Conservation (phyloP, 2,113 vertebrate species). For the Arothron firmamentum region DNA sequence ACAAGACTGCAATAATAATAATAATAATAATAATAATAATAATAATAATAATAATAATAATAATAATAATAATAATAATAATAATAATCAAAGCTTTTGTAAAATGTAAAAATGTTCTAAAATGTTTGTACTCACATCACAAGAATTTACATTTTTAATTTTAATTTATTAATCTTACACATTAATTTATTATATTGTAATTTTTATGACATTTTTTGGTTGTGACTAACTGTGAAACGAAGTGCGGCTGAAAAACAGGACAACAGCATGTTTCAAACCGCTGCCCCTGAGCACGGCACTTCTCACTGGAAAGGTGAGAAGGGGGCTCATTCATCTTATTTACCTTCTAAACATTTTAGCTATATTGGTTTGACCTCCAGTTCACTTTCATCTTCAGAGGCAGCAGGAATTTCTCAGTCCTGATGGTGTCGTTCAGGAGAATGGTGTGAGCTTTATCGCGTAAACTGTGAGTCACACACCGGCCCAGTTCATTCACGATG, state of each 20-base stretch:
- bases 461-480: conserved; percentile 18
- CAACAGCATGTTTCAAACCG: background rate
- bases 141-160: too few relatives aligned
- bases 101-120: too few relatives aligned
- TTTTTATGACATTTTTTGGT: too few relatives aligned
- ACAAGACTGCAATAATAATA: background rate
- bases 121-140: too few relatives aligned
- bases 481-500: conserved; percentile 13
- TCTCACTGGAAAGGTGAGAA: too few relatives aligned
- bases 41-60: too few relatives aligned
- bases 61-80: too few relatives aligned
- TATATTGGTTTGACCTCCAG: background rate
- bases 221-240: too few relatives aligned
- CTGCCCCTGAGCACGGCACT: background rate
- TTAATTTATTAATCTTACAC: too few relatives aligned
- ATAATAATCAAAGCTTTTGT: too few relatives aligned
- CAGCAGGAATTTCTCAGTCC: conserved; percentile 2
- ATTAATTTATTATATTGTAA: too few relatives aligned
- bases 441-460: conserved; percentile 17
- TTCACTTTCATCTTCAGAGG: background rate
- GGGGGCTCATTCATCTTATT: background rate
- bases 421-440: conserved; percentile 2
- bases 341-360: background rate
- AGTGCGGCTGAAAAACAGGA: background rate
- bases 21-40: background rate